phyloP scores from a whole-genome alignment of 2,113 vertebrate species.

The Melanotaenia duboulayi region DNA sequence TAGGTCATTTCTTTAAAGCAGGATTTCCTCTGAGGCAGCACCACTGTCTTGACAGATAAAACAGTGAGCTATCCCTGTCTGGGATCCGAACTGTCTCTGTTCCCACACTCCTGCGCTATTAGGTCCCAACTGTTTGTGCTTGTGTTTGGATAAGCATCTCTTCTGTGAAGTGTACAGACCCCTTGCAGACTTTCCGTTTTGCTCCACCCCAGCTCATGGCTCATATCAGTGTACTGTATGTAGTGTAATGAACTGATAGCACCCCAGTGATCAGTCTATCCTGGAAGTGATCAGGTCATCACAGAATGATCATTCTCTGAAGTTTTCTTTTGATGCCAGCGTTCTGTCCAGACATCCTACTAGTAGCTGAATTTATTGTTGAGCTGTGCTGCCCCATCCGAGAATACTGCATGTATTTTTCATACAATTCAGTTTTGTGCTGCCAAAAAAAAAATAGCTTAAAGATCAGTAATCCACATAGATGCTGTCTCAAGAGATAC shows the following conservation, averaged over 20 bases:
- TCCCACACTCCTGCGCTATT: constrained; percentile 60
- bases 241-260: constrained; percentile 16
- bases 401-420: too few species aligned
- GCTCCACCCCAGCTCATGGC: constrained; percentile 26
- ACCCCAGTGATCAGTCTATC: background rate
- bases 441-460: too few species aligned
- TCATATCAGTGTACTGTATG: background rate
- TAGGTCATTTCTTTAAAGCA: constrained; percentile 69
- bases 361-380: too few species aligned
- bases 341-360: too few species aligned
- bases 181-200: constrained; percentile 38
- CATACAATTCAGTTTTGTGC: too few species aligned
- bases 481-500: too few species aligned
- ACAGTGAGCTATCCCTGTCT: constrained; percentile 27
- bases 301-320: too few species aligned
- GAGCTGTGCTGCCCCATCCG: too few species aligned
- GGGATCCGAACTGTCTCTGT: constrained; percentile 40
- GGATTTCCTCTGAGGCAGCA: constrained; percentile 68
- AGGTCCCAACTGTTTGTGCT: constrained; percentile 61
- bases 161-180: constrained; percentile 63
- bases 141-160: constrained; percentile 65
- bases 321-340: too few species aligned
- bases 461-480: too few species aligned
- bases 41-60: constrained; percentile 63
- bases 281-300: constrained; percentile 5